Evolutionary conservation across 2,797 vertebrate genomes (phyloP), one percentile per base, ranked within the genome.

Genomic region (Ctenochaetus hawaiiensis): DNA sequence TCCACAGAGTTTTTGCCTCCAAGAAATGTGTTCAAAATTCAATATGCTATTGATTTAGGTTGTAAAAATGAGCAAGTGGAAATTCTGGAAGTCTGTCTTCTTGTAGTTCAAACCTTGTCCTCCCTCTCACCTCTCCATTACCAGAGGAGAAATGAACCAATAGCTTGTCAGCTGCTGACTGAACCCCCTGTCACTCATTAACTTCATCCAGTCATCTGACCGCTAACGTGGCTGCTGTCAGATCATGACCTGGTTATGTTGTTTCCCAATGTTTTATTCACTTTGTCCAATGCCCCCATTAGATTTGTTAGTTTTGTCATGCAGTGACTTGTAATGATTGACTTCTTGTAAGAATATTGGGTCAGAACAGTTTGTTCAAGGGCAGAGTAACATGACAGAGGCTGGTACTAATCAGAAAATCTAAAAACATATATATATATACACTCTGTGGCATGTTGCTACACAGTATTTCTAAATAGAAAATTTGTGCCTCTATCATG

Each of bases 141-240:
- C 22, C 10, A 6, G 16, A 63, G 7, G 2, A 44, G 7, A 37
- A 69, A 66, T 6, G 9, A 41, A 51, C 82, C 65, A 85, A 86
- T 83, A 2, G 30, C 20, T 13, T 14, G 6, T 9, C 23, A 1
- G 12, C 37, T 43, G 58, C 17, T 3, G 47, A 59, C 47, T 70
- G 37, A 75, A 59, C 74, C 30, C 23, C 61, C 53, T 20, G 82
- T 87, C 73, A 89, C 18, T 87, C 56, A 91, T 91, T 91, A 84
- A 88, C 89, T 70, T 22, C 7, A 37, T n/a, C 23, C 49, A 26
- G 63, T 90, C 80, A 66, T 41, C 10, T 4, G 23, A 65, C 65
- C 1, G 8, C 67, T 60, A 16, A 52, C 34, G 11, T 61, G 48
- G 16, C 67, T 22, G 23, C 60, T 22, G 43, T 77, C 62, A 65